Percentiles rank a stretch among this genome's conserved stretches.
phyloP scores from a whole-genome alignment of 2,113 vertebrate species.

The Xenus cinereus region DNA sequence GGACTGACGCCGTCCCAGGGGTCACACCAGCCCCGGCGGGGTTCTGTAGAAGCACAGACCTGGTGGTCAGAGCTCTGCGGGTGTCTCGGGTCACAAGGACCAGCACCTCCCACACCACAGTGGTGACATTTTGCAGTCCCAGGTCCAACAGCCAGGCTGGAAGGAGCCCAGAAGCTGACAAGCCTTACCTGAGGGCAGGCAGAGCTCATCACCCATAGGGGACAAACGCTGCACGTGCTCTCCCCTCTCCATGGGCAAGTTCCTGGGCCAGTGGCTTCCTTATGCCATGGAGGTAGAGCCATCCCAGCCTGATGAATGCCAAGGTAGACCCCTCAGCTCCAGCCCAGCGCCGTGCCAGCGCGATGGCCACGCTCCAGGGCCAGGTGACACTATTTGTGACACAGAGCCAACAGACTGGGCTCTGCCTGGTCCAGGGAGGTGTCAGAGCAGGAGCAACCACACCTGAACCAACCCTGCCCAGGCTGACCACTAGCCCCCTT shows the following conservation, averaged over 20 bases:
- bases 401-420: accelerated
- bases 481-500: neutral
- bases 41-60: neutral
- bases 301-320: neutral
- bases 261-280: accelerated
- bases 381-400: neutral
- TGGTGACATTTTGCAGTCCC: neutral
- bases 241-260: neutral
- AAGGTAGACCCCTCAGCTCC: neutral
- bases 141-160: neutral
- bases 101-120: neutral
- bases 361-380: accelerated
- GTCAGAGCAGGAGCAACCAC: neutral
- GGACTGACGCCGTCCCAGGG: accelerated
- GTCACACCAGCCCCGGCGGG: accelerated
- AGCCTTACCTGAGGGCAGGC: neutral
- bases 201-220: neutral
- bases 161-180: neutral
- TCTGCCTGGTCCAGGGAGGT: neutral
- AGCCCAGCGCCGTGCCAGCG: accelerated
- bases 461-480: accelerated
- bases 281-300: neutral
- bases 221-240: accelerated
- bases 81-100: accelerated
- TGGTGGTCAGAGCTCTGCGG: neutral